A percentile compares a stretch with the other conserved stretches of the same genome.
Evolutionary conservation across 1,140 invertebrate genomes (phyloP).

Genomic region (Portunus trituberculatus): DNA sequence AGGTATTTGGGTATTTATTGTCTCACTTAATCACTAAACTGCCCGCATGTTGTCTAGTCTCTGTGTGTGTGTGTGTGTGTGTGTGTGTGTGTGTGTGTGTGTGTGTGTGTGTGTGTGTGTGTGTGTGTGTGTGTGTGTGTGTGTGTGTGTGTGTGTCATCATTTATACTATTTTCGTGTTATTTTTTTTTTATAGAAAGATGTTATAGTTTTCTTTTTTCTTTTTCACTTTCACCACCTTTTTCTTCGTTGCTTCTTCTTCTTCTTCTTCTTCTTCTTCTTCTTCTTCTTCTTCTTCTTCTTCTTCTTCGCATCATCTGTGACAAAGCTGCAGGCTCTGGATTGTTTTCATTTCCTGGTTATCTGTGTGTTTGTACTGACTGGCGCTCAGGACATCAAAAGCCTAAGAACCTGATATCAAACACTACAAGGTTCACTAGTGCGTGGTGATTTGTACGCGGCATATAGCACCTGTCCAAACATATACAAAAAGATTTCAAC

Average conservation of each 20-base stretch:
- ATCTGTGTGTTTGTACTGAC: too few species aligned
- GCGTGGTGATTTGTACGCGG: too few species aligned
- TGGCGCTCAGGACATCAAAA: too few species aligned
- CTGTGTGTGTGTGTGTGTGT: not conserved
- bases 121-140: not conserved
- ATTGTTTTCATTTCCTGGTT: too few species aligned
- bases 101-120: slow-evolving; percentile 6
- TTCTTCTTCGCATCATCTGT: too few species aligned
- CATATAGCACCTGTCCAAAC: too few species aligned
- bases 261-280: not conserved
- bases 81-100: not conserved
- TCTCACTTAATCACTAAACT: not conserved
- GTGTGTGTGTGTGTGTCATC: not conserved
- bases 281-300: too few species aligned
- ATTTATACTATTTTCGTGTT: not conserved
- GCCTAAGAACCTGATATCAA: too few species aligned
- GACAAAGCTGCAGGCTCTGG: too few species aligned
- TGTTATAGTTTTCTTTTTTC: not conserved
- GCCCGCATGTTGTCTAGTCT: not conserved
- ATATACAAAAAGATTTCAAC: too few species aligned
- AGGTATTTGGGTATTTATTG: not conserved
- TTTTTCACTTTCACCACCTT: not conserved
- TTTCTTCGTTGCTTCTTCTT: not conserved
- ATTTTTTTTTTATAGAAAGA: not conserved
- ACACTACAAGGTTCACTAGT: too few species aligned